Evolutionary conservation across 2,888 invertebrate species (phyloP), one percentile per base, ranked within the genome.

Genomic region (Apodemia duryi): DNA sequence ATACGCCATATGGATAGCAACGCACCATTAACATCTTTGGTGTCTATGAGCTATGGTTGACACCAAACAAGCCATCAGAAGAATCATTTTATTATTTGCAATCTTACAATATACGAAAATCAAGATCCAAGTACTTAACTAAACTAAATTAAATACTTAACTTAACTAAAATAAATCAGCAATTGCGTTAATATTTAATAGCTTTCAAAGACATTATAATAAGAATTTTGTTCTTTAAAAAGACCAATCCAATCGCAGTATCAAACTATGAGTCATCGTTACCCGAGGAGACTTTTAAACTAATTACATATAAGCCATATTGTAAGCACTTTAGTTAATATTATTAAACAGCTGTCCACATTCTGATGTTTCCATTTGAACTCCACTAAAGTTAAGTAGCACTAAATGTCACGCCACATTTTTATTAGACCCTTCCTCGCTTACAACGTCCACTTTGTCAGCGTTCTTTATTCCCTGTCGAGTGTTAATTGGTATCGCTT

Each of bases 331-430:
- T 78, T 85, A 88, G 89, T 90, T 88, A 84, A 77, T 77, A 80
- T 78, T 80, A 85, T 84, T 85, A 84, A 84, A 81, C 84, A 82
- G 84, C 82, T 81, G 83, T 75, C 80, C 81, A 84, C 86, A 75
- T 82, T 87, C 81, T 85, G 84, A 84, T 82, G 82, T 81, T 72
- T 81, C 81, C 81, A 83, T 86, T 88, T 84, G 57, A 85, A 85
- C 84, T 73, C 78, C 84, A 80, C 80, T 79, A 80, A 78, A 78
- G 78, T 84, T 88, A 86, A 89, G 80, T 86, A 82, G 78, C 74
- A 81, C 86, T 88, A 86, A 88, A 84, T 84, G 87, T 87, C 84
- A 83, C 83, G 77, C 83, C 79, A 83, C 85, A 84, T 84, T 84
- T 87, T 84, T 77, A 83, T 88, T 84, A 83, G 77, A 74, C 74